Evolutionary conservation across 2,888 invertebrate genomes (phyloP), one percentile per base, ranked within the genome.

Genomic region (Chymomyza caudatula): DNA sequence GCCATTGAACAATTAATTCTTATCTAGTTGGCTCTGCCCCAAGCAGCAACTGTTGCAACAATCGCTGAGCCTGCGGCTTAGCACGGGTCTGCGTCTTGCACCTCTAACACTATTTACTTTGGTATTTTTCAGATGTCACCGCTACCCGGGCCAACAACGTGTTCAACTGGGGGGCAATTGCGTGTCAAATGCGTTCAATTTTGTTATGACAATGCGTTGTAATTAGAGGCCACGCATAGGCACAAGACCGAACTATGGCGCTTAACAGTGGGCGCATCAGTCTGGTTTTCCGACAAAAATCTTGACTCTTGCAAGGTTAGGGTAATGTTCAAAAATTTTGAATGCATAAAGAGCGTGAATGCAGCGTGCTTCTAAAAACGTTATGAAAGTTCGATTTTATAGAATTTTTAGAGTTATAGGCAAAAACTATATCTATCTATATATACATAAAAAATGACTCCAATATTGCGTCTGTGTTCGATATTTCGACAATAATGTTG

Each of bases 1-100:
- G 88, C 67, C 82, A 76, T 77, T 74, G 69, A 79, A 87, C 87
- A 89, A 88, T 88, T 88, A 88, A 88, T 88, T 86, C 84, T 87
- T 83, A 89, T 81, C 88, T 88, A 85, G 77, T 89, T 88, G 73
- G 69, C 60, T 49, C 43, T 55, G 61, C 59, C 19, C 29, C 25
- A 1, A 0, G 3, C 17, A 8, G 17, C 17, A 20, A 54, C 84
- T 81, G 83, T 82, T 82, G 82, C 82, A 86, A 85, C 85, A 82
- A 85, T 82, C 22, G 51, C 19, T 20, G 19, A 13, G 19, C 3
- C 71, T 58, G 13, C 11, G 60, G n/a, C n/a, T n/a, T n/a, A 51
- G 54, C 51, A 65, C 59, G 55, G 11, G 17, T 44, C 61, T 61
- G 17, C 25, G 25, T 52, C 29, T 56, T 57, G 53, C 47, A 65